Percentiles rank a stretch among this genome's conserved stretches.
phyloP scores from a whole-genome alignment of 2,113 vertebrate genomes.

The Channa argus region DNA sequence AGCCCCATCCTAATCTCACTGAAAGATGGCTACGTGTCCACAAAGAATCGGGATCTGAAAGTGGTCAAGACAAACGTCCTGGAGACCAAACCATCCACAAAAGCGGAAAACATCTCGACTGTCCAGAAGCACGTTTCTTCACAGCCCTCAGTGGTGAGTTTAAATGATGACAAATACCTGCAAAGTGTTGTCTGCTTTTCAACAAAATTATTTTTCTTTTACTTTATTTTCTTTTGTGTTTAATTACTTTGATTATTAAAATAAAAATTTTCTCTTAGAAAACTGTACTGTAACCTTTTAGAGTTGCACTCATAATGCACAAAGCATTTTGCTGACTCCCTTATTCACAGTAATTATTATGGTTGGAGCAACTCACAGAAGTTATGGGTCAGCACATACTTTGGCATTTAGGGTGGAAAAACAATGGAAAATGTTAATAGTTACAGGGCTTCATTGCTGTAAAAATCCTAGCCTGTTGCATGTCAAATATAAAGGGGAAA shows the following conservation, averaged over 20 bases:
- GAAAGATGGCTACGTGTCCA: constrained; percentile 94
- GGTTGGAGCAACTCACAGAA: constrained; percentile 54
- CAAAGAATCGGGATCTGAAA: constrained; percentile 95
- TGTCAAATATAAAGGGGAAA: not conserved
- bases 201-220: too few relatives aligned
- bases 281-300: not conserved
- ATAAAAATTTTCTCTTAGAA: not conserved
- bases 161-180: not conserved
- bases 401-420: constrained; percentile 16
- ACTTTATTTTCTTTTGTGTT: too few relatives aligned
- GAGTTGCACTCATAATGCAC: not conserved
- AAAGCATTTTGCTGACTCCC: constrained; percentile 3
- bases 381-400: constrained; percentile 61
- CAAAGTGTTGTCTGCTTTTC: not conserved
- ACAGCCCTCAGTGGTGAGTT: constrained; percentile 79
- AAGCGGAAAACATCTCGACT: constrained; percentile 83
- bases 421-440: constrained; percentile 41
- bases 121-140: constrained; percentile 85
- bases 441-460: not conserved
- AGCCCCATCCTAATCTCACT: constrained; percentile 95
- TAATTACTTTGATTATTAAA: too few relatives aligned
- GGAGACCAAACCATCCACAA: constrained; percentile 91
- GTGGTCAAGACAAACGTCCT: constrained; percentile 95
- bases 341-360: constrained; percentile 40
- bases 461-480: not conserved